Conservation (phyloP, 2,888 invertebrate species). For the Erpobdella octoculata region DNA sequence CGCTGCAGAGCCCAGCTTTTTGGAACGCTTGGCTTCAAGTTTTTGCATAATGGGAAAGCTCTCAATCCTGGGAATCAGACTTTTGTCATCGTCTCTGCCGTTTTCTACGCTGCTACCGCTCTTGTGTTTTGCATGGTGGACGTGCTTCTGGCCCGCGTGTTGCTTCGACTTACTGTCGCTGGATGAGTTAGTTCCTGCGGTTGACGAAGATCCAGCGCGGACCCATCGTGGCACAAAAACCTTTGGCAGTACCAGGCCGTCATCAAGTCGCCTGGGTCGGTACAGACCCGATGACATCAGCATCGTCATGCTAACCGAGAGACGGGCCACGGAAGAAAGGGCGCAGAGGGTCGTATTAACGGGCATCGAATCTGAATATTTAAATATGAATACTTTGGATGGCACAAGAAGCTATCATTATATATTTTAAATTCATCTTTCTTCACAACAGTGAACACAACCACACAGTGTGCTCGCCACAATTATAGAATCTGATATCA, state of each 20-base stretch:
- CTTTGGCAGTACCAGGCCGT: constrained; percentile 20
- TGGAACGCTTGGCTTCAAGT: neutral
- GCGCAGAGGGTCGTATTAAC: constrained; percentile 37
- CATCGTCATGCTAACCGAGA: constrained; percentile 39
- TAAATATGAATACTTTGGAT: neutral
- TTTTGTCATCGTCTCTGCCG: constrained; percentile 3
- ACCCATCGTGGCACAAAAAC: constrained; percentile 10
- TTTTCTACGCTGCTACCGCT: constrained; percentile 1
- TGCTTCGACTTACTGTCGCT: neutral
- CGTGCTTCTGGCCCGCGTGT: neutral
- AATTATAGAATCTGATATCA: neutral
- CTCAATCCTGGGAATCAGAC: constrained; percentile 22
- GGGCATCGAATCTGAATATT: constrained; percentile 30
- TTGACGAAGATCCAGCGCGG: neutral
- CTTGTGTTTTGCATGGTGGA: neutral
- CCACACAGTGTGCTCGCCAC: neutral
- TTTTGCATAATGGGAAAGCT: constrained; percentile 25
- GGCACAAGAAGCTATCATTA: neutral
- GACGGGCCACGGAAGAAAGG: constrained; percentile 37
- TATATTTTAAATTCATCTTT: too few relatives aligned
- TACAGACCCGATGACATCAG: constrained; percentile 39
- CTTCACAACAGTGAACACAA: neutral
- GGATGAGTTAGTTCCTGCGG: neutral
- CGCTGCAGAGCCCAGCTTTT: neutral
- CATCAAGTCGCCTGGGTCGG: constrained; percentile 24